phyloP scores from a whole-genome alignment of 2,113 vertebrate genomes.

The Ramphastos sulfuratus region DNA sequence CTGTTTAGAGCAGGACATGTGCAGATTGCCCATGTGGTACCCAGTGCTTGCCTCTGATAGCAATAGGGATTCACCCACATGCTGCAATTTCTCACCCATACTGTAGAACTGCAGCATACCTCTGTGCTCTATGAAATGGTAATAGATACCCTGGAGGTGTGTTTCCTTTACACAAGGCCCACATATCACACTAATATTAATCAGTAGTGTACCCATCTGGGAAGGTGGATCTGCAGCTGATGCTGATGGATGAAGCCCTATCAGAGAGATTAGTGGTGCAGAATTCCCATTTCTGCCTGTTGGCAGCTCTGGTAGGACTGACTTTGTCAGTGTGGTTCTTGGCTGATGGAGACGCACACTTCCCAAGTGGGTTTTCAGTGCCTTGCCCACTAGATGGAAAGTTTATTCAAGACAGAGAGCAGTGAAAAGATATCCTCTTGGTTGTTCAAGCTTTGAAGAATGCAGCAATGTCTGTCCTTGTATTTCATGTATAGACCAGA shows the following conservation, averaged over 20 bases:
- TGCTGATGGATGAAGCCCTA: not conserved
- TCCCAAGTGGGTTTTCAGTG: not conserved
- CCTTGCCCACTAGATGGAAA: not conserved
- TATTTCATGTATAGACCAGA: not conserved
- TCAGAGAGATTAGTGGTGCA: not conserved
- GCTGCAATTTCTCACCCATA: not conserved
- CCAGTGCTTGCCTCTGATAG: not conserved
- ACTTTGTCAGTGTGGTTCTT: rapidly evolving
- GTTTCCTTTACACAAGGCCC: not conserved
- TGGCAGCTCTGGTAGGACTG: not conserved
- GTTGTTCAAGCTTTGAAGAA: not conserved
- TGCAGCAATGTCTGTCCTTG: not conserved
- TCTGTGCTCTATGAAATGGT: not conserved
- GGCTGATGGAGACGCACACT: not conserved
- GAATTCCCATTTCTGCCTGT: not conserved
- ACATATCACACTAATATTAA: not conserved
- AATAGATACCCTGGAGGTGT: not conserved
- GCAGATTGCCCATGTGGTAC: rapidly evolving
- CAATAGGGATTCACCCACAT: not conserved
- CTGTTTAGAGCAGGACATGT: not conserved
- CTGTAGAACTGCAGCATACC: not conserved
- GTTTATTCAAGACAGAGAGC: not conserved
- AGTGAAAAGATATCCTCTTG: not conserved
- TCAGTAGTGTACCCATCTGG: not conserved
- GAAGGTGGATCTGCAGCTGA: not conserved